A percentile compares a stretch with the other conserved stretches of the same genome.
These are phyloP conservation scores for Brevimyrus niger DNA, from an alignment of 2,113 vertebrate species.

Conservation along the genomic window DNA sequence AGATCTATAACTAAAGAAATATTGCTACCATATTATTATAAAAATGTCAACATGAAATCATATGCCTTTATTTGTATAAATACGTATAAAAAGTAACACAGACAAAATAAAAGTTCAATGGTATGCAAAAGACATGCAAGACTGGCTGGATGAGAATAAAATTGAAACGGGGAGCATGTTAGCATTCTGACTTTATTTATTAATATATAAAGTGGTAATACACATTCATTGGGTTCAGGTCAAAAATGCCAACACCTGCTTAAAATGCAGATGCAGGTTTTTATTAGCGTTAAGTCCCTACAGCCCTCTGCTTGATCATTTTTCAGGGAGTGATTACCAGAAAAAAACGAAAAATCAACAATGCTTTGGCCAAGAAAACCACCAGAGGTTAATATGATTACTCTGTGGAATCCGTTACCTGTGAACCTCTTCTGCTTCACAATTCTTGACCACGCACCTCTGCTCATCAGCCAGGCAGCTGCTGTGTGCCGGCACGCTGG, in stretches of 20 bases:
- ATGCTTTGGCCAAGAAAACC: slow-evolving; percentile 48
- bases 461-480: slow-evolving; percentile 51
- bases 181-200: background rate
- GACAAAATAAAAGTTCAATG: background rate
- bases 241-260: slow-evolving; percentile 51
- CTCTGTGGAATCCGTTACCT: slow-evolving; percentile 55
- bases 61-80: background rate
- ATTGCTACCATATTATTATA: background rate
- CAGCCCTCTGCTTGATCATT: slow-evolving; percentile 57
- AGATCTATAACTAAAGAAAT: background rate
- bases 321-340: slow-evolving; percentile 54
- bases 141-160: background rate
- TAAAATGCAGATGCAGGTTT: slow-evolving; percentile 58
- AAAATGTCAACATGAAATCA: background rate
- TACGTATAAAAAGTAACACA: background rate
- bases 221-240: slow-evolving; percentile 53
- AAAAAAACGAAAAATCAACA: slow-evolving; percentile 54
- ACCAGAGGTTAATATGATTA: slow-evolving; percentile 62
- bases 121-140: background rate
- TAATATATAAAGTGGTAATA: slow-evolving; percentile 18
- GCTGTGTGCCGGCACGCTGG: slow-evolving; percentile 51
- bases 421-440: slow-evolving; percentile 44
- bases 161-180: background rate
- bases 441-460: slow-evolving; percentile 37
- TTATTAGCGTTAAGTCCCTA: slow-evolving; percentile 40